Evolutionary conservation across 2,797 vertebrate species (phyloP), one percentile per base, ranked within the genome.

Genomic region (Acanthurus leucopareius): DNA sequence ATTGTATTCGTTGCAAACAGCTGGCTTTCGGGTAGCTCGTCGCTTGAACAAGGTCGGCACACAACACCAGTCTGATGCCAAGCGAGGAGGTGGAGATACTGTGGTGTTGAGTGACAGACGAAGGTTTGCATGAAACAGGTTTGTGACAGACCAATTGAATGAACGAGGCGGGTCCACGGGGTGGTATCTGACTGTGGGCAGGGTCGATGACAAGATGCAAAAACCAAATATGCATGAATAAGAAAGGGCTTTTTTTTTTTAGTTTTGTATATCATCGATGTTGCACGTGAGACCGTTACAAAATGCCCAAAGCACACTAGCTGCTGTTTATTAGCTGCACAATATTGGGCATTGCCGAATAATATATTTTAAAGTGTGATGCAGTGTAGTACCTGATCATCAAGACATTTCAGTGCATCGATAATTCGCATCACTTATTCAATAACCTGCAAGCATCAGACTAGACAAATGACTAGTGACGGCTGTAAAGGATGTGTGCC

Each of bases 91-190:
- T 77, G 90, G 87, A 79, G 84, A 82, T 66, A 74, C 61, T 42
- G 85, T 45, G 79, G 68, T n/a, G 78, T 10, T 88, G 89, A 91
- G 74, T 90, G 92, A 93, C 89, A 89, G 90, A 79, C 56, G 73
- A 69, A 49, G 59, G 65, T 40, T 66, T 72, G 82, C 77, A 20
- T 59, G 86, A 65, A 88, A 66, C 79, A 70, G 81, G 83, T 82
- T 79, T 63, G 54, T 77, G 58, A 54, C 84, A 88, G 80, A 88
- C 87, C 90, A 90, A 89, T 88, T 86, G 83, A 85, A 88, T 69
- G 82, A 58, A 80, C 74, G 72, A 90, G 90, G 85, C 83, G 89
- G 89, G 75, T 84, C 77, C 28, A 83, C 57, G 20, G 73, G 75
- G 77, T 77, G 81, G 83, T 74, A 53, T 80, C 66, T 42, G 66